A percentile compares a stretch with the other conserved stretches of the same genome.
These are phyloP conservation scores for Platalea minor DNA, from an alignment of 2,797 vertebrate genomes.

Conservation along the genomic window DNA sequence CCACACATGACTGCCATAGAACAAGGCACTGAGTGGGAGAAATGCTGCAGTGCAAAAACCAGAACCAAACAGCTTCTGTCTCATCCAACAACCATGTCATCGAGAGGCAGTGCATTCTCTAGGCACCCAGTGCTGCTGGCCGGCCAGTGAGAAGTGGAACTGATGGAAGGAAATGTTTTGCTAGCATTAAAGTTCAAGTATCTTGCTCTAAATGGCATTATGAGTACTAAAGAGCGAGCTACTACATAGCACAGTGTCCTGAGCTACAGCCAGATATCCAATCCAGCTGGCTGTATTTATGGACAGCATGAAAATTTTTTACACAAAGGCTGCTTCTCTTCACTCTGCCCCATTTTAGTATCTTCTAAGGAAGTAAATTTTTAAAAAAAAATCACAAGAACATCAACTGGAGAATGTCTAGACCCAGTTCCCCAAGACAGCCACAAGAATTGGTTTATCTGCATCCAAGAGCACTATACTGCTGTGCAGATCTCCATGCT, in stretches of 20 bases:
- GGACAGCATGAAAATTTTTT: neutral
- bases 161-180: neutral
- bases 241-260: neutral
- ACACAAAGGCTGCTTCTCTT: neutral
- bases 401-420: neutral
- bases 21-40: neutral
- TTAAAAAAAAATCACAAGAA: neutral
- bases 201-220: neutral
- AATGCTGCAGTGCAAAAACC: neutral
- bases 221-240: neutral
- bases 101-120: neutral
- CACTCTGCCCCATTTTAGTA: neutral
- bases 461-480: neutral
- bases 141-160: neutral
- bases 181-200: neutral
- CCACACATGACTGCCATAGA: neutral
- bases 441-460: neutral
- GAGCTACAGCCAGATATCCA: neutral
- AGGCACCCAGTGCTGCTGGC: neutral
- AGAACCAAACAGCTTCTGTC: neutral
- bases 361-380: neutral
- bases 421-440: neutral
- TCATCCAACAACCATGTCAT: neutral
- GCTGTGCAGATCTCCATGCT: neutral
- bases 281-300: neutral